A percentile compares a stretch with the other conserved stretches of the same genome.
These are phyloP conservation scores for Philaenus spumarius DNA, from an alignment of 1,140 invertebrate genomes.

Conservation along the genomic window DNA sequence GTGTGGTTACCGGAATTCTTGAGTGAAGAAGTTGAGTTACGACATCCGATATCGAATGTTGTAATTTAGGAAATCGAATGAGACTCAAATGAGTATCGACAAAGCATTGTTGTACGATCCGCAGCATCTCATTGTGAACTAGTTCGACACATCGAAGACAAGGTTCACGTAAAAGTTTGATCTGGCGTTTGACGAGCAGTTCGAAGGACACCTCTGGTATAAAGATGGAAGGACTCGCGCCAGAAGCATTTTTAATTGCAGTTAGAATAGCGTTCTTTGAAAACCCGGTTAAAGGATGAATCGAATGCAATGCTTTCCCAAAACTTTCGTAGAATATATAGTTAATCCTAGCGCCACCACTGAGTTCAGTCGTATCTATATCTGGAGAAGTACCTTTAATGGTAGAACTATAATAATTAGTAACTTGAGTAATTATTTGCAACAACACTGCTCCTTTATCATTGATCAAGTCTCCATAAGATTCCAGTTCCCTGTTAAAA, in stretches of 20 bases:
- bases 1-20: constrained; percentile 56
- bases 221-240: constrained; percentile 59
- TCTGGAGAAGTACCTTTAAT: constrained; percentile 61
- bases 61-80: constrained; percentile 60
- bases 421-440: constrained; percentile 65
- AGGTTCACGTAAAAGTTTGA: constrained; percentile 60
- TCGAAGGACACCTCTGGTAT: constrained; percentile 70
- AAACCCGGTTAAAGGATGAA: constrained; percentile 57
- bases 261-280: constrained; percentile 56
- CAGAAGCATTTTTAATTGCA: constrained; percentile 65
- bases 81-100: constrained; percentile 50
- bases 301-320: constrained; percentile 49
- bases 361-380: constrained; percentile 63
- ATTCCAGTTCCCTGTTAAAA: constrained; percentile 53
- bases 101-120: constrained; percentile 51
- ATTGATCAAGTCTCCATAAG: constrained; percentile 57
- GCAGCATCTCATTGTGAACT: constrained; percentile 67
- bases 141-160: constrained; percentile 60
- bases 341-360: constrained; percentile 64
- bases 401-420: constrained; percentile 58
- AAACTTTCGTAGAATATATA: constrained; percentile 71
- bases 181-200: constrained; percentile 64
- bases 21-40: constrained; percentile 53
- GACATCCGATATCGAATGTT: constrained; percentile 61
- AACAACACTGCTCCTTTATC: constrained; percentile 57